phyloP scores from a whole-genome alignment of 2,888 invertebrate genomes.

The Parascotia fuliginaria region DNA sequence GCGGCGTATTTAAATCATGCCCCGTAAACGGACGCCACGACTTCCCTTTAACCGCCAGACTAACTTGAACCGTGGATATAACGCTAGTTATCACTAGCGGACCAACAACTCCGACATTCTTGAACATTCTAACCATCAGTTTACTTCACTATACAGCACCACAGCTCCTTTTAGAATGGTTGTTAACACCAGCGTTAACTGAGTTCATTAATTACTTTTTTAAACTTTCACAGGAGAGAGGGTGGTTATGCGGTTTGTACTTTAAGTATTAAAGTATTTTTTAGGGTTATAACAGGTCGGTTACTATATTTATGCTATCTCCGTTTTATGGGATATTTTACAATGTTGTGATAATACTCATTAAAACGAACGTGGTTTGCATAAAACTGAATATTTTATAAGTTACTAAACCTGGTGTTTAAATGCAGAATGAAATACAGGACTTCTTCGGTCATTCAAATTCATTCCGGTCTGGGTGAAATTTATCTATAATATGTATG shows the following conservation, averaged over 20 bases:
- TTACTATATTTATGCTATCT: conserved; percentile 33
- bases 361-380: conserved; percentile 7
- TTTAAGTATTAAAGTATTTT: conserved; percentile 31
- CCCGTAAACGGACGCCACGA: conserved; percentile 53
- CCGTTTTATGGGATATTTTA: conserved; percentile 23
- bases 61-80: conserved; percentile 47
- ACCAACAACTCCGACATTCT: conserved; percentile 3
- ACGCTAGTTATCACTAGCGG: conserved; percentile 45
- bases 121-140: conserved; percentile 12
- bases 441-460: no score
- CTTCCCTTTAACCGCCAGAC: conserved; percentile 55
- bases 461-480: no score
- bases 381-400: conserved; percentile 1
- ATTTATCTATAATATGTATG: no score
- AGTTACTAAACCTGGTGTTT: conserved; percentile 3
- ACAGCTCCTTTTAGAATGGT: conserved; percentile 48
- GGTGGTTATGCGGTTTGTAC: conserved; percentile 46
- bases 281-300: conserved; percentile 21
- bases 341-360: conserved; percentile 15
- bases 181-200: conserved; percentile 48
- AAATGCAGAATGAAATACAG: background rate
- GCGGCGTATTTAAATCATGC: conserved; percentile 76
- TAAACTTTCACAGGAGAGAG: conserved; percentile 61
- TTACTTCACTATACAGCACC: conserved; percentile 33
- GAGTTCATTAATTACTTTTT: conserved; percentile 76